Evolutionary conservation across 1,140 invertebrate genomes (phyloP), one percentile per base, ranked within the genome.

Genomic region (Drosophila nasuta): DNA sequence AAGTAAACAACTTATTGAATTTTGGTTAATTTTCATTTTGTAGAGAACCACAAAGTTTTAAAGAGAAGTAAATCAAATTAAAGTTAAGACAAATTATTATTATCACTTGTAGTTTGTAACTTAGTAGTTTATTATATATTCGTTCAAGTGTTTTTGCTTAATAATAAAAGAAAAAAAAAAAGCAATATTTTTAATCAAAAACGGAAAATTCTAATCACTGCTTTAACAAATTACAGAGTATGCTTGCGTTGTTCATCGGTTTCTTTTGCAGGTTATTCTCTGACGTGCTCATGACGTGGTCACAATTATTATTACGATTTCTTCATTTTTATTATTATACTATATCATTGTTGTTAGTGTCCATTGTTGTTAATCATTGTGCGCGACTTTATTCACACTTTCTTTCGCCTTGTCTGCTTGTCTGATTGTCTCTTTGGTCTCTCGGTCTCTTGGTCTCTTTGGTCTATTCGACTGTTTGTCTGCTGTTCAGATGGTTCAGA

Each of bases 371-470:
- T 82, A 75, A 79, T 79, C 75, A 80, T 87, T 89, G 80, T 80
- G 68, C 70, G 62, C 68, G 64, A 63, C 69, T 89, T 81, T 90
- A 79, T 89, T 90, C 86, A 90, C 87, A 90, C 85, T 89, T 90
- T 89, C 85, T 80, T 79, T 79, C 54, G 46, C 62, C 41, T 58
- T 73, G 46, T 68, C 60, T 43, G 45, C 15, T 38, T 30, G 62
- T 38, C 38, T 3, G 10, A 7, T 52, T 35, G 58, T 57, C 58
- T 43, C 41, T 11, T 43, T 33, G 6, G 28, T 56, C 52, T 17
- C 8, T 56, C 8, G 15, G 30, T 41, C 33, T 41, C 33, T 41
- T 15, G 11, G 15, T 35, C 52, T 6, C 10, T 56, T 28, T 35
- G 46, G 30, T 56, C 25, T 65, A 3, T 56, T 46, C 43, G 52